These are phyloP conservation scores for Semaprochilodus insignis DNA, from an alignment of 2,797 vertebrate genomes.

Conservation along the genomic window DNA sequence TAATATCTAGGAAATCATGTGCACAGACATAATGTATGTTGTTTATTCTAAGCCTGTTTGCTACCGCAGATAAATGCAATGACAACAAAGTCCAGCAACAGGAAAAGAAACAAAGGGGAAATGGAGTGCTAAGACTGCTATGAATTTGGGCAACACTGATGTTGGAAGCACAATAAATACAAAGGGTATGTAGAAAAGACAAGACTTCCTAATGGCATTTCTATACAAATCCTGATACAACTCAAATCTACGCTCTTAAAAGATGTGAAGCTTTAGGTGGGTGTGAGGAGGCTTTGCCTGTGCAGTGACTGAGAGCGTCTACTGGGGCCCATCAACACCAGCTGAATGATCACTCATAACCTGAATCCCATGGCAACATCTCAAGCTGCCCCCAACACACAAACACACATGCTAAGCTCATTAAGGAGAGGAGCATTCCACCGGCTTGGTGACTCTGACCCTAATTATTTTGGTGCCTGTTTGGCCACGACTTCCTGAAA, in stretches of 20 bases:
- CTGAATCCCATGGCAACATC: conserved; percentile 51
- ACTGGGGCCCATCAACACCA: conserved; percentile 1
- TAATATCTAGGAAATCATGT: not conserved
- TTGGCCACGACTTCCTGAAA: conserved; percentile 43
- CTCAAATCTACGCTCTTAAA: too few relatives aligned
- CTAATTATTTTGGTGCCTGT: conserved; percentile 58
- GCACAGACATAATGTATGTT: not conserved
- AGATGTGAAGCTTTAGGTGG: not conserved
- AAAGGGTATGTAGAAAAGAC: too few relatives aligned
- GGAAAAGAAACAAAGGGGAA: too few relatives aligned
- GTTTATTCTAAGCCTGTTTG: too few relatives aligned
- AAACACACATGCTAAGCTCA: conserved; percentile 66
- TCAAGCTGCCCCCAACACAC: conserved; percentile 43
- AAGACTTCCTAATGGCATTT: too few relatives aligned
- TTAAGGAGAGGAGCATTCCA: conserved; percentile 70
- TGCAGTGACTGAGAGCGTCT: not conserved
- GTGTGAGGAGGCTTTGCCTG: not conserved
- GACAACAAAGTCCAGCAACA: too few relatives aligned
- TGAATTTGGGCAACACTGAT: too few relatives aligned
- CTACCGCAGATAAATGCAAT: too few relatives aligned
- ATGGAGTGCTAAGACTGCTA: too few relatives aligned
- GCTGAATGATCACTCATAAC: conserved; percentile 49
- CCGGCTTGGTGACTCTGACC: conserved; percentile 56
- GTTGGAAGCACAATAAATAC: too few relatives aligned
- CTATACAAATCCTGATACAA: too few relatives aligned